Evolutionary conservation across 2,113 vertebrate genomes (phyloP).

Genomic region (Gorilla gorilla): DNA sequence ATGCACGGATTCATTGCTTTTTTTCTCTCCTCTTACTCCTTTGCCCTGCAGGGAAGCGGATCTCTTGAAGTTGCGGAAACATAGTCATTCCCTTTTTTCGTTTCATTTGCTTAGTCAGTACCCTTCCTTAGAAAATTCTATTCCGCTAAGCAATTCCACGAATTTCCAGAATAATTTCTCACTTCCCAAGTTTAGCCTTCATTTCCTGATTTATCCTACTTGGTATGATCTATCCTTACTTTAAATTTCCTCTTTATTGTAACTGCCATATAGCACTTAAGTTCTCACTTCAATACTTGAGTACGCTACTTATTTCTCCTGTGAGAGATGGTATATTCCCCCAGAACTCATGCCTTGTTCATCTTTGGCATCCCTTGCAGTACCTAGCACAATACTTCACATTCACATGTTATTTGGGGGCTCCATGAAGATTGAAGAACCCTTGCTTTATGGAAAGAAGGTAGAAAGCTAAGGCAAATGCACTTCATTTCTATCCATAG

Average conservation of each 20-base stretch:
- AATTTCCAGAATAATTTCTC: background rate
- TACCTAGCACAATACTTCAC: background rate
- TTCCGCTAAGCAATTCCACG: too few species aligned
- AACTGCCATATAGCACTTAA: background rate
- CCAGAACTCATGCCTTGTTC: background rate
- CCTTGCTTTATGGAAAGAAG: background rate
- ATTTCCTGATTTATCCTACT: background rate
- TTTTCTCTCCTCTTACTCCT: too few species aligned
- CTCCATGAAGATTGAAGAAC: constrained; percentile 11
- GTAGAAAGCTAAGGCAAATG: background rate
- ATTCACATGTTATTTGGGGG: background rate
- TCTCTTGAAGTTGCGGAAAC: background rate
- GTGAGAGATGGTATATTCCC: background rate
- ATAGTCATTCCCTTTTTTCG: background rate
- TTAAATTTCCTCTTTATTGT: constrained; percentile 24
- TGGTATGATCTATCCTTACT: background rate
- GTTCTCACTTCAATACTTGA: constrained; percentile 29
- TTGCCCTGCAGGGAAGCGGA: background rate
- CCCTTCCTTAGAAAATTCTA: background rate
- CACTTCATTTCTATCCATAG: background rate
- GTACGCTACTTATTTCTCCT: constrained; percentile 24
- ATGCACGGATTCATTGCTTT: background rate
- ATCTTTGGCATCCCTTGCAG: background rate
- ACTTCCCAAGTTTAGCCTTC: background rate
- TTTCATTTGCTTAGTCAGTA: background rate